Evolutionary conservation across 2,113 vertebrate genomes (phyloP).

Genomic region (Ptilorrhoa leucosticta): DNA sequence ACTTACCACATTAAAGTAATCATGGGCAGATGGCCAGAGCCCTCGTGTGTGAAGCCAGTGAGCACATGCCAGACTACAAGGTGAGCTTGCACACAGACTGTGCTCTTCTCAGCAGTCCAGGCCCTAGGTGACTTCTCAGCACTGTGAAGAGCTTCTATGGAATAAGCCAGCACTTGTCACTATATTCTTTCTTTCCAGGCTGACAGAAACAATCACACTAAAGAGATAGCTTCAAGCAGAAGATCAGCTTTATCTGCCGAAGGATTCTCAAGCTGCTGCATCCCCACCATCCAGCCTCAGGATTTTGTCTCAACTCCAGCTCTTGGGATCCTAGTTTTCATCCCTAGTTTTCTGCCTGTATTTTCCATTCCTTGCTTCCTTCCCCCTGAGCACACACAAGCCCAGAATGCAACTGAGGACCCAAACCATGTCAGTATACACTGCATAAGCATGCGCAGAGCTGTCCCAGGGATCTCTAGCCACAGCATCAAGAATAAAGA

Average conservation of each 20-base stretch:
- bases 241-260: not conserved
- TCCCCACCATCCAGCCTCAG: not conserved
- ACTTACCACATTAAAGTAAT: not conserved
- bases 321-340: not conserved
- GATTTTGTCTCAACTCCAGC: not conserved
- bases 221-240: not conserved
- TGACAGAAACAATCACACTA: not conserved
- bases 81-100: not conserved
- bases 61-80: not conserved
- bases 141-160: not conserved
- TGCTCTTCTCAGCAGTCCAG: not conserved
- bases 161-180: not conserved
- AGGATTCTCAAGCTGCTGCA: not conserved
- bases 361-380: not conserved
- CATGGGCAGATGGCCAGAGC: not conserved
- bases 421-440: not conserved
- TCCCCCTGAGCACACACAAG: not conserved
- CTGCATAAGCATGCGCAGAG: accelerated
- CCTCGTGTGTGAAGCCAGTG: not conserved
- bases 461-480: not conserved
- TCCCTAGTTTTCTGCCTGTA: not conserved
- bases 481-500: not conserved
- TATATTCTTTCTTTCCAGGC: not conserved
- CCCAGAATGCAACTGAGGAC: not conserved
- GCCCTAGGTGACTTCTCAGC: not conserved